A percentile compares a stretch with the other conserved stretches of the same genome.
phyloP scores from a whole-genome alignment of 92 coral and sea anemone genomes.

The Parazoanthus darwini region DNA sequence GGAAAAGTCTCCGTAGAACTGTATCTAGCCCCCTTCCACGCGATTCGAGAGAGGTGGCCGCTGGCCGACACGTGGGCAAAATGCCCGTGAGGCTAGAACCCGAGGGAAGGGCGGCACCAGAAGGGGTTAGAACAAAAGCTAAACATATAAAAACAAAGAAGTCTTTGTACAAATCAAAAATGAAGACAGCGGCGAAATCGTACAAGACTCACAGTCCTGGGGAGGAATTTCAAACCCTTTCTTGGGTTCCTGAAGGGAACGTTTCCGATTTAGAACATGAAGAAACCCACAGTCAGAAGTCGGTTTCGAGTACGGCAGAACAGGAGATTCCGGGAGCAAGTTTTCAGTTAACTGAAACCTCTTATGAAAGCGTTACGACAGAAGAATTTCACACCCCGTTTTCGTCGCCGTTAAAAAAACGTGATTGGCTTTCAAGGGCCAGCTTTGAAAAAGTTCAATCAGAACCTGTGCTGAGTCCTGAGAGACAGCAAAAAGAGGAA shows the following conservation, averaged over 20 bases:
- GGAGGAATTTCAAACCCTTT: neutral
- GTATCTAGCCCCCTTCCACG: constrained; percentile 41
- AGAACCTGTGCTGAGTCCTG: constrained; percentile 62
- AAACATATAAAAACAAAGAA: constrained; percentile 28
- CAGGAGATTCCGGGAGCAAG: neutral
- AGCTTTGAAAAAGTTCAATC: constrained; percentile 60
- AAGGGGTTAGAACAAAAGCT: neutral
- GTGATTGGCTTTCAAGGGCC: neutral
- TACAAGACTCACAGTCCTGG: constrained; percentile 27
- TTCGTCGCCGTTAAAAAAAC: constrained; percentile 20
- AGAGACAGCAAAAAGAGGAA: constrained; percentile 11
- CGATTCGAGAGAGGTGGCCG: constrained; percentile 10
- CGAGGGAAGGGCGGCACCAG: constrained; percentile 36
- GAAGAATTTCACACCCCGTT: constrained; percentile 38
- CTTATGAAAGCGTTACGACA: constrained; percentile 20
- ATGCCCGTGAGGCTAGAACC: constrained; percentile 16
- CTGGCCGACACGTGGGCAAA: constrained; percentile 4
- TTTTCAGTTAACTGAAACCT: constrained; percentile 19
- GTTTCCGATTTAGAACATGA: neutral
- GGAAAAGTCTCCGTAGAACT: constrained; percentile 24
- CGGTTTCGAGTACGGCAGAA: constrained; percentile 13
- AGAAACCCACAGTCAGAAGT: neutral
- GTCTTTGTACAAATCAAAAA: constrained; percentile 32
- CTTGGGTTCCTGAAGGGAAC: neutral
- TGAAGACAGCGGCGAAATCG: constrained; percentile 42